Evolutionary conservation across 1,140 invertebrate species (phyloP).

Genomic region (Eumaeus atala): DNA sequence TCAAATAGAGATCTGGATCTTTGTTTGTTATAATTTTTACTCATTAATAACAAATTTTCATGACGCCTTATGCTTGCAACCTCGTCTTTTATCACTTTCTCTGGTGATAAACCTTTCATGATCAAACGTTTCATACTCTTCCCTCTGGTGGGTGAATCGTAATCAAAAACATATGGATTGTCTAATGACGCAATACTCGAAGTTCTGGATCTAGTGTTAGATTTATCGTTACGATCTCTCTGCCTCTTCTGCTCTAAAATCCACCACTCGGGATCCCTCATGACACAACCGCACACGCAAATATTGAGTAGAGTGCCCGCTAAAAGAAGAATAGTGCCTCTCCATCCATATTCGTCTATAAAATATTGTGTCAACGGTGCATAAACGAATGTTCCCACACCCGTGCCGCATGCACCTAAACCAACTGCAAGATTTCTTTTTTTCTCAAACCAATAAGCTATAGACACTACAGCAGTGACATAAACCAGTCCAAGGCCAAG

Average conservation of each 20-base stretch:
- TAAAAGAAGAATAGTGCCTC: conserved; percentile 88
- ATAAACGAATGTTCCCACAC: conserved; percentile 89
- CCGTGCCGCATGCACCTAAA: conserved; percentile 91
- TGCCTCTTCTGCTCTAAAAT: conserved; percentile 77
- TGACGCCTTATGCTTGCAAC: conserved; percentile 70
- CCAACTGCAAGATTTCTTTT: conserved; percentile 93
- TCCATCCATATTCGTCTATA: conserved; percentile 88
- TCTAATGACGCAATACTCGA: conserved; percentile 58
- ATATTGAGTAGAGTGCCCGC: conserved; percentile 90
- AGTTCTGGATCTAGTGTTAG: conserved; percentile 44
- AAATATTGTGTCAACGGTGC: conserved; percentile 85
- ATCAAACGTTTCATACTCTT: conserved; percentile 71
- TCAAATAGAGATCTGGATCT: conserved; percentile 78
- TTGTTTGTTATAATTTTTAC: conserved; percentile 40
- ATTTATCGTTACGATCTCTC: conserved; percentile 28
- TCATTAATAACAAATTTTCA: conserved; percentile 46
- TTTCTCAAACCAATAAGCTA: conserved; percentile 97
- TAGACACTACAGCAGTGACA: conserved; percentile 92
- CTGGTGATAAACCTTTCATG: conserved; percentile 78
- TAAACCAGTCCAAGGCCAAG: conserved; percentile 90
- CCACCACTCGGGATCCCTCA: conserved; percentile 90
- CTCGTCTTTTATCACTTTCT: conserved; percentile 79
- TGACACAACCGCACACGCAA: conserved; percentile 90
- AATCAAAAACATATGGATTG: conserved; percentile 46
- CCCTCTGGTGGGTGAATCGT: conserved; percentile 39